Percentiles rank a stretch among this genome's conserved stretches.
Evolutionary conservation across 2,797 vertebrate genomes (phyloP).

Genomic region (Microcaecilia unicolor): DNA sequence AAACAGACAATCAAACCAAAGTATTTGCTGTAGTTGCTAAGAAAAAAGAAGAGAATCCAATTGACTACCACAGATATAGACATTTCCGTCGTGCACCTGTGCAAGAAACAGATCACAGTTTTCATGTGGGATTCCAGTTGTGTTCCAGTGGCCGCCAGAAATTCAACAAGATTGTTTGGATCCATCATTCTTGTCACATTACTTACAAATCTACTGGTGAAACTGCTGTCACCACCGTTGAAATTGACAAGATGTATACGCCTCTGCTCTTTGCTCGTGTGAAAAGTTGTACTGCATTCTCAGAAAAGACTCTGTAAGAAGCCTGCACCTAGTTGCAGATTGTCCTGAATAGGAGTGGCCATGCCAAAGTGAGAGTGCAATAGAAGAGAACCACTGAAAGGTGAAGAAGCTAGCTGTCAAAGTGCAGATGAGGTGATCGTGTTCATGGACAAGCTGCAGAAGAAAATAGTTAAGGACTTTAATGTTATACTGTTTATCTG

Average conservation of each 20-base stretch:
- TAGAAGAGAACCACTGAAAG: too few species aligned
- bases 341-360: too few species aligned
- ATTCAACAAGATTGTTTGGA: conserved; percentile 90
- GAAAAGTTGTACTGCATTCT: conserved; percentile 90
- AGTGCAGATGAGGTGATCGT: too few species aligned
- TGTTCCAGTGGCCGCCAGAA: conserved; percentile 82
- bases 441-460: too few species aligned
- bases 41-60: too few species aligned
- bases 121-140: conserved; percentile 87
- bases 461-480: too few species aligned
- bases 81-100: conserved; percentile 73
- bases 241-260: conserved; percentile 92
- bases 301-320: conserved; percentile 81
- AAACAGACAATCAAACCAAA: too few species aligned
- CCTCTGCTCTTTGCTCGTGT: conserved; percentile 91
- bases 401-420: too few species aligned
- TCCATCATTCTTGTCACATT: conserved; percentile 95
- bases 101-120: conserved; percentile 81
- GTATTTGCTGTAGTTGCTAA: too few species aligned
- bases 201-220: conserved; percentile 74
- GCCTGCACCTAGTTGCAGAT: conserved; percentile 10
- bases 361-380: too few species aligned
- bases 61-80: conserved; percentile 63
- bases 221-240: conserved; percentile 82
- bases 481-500: too few species aligned